Base-by-base conservation (phyloP, 2,888 invertebrate species). In the Tetragonisca angustula region DNA sequence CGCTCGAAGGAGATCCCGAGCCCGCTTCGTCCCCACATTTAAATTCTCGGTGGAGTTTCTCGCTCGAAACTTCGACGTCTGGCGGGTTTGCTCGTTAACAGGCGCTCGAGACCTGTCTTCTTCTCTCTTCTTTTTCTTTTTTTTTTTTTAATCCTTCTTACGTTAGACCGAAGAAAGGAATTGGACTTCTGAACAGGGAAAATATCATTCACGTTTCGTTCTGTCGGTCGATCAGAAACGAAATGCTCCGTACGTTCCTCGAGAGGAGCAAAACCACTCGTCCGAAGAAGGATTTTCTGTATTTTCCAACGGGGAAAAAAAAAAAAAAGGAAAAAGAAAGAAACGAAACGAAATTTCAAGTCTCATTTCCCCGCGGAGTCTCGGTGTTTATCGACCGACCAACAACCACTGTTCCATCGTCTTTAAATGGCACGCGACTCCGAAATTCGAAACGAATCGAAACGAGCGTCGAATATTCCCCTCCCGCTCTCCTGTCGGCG, bases 381-480 rank as follows among this genome's bases (percentile, higher is more conserved):
- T 56, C 56, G 56, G 9, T n/a, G 9, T 6, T n/a, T 32, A 52
- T 61, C 43, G 36, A 72, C 61, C 36, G 50, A 15, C 36, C 15
- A 17, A 52, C 11, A 15, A 17, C 68, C 50, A 36, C 43, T 3
- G n/a, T 36, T 17, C 2, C 17, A n/a, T n/a, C 27, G 15, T 27
- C 21, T 43, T 43, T 13, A 27, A 27, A 56, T 6, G 21, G n/a
- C 19, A 9, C 13, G 3, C 36, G 32, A 21, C 43, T 43, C 13
- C 43, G 62, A 64, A 64, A 27, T 27, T 27, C 27, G 27, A 27
- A 27, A 2, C 27, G 27, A 27, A 65, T 24, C 24, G 49, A 32
- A 43, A 59, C n/a, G 24, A 49, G 64, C 65, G 69, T 73, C 54
- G 43, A 36, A 78, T 74, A 70, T 50, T 70, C 62, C 52, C 54